These are phyloP conservation scores for Caenorhabditis sp. DNA, from an alignment of 2,888 invertebrate genomes.

Conservation along the genomic window DNA sequence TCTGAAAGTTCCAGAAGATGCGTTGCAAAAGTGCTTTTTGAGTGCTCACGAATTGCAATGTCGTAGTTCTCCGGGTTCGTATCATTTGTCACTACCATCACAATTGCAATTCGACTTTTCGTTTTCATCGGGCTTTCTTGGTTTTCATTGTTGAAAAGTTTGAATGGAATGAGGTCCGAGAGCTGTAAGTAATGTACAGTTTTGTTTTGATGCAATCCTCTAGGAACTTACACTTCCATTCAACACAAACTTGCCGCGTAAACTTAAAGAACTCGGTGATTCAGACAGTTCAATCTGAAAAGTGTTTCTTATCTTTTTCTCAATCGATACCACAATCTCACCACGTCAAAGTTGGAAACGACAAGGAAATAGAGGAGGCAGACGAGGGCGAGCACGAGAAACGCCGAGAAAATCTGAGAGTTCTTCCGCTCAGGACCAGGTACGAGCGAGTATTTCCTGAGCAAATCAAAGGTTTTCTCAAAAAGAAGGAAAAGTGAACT, in stretches of 20 bases:
- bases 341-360: conserved; percentile 10
- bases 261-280: too few relatives aligned
- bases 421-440: conserved; percentile 5
- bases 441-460: conserved; percentile 24
- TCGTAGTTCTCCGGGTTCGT: conserved; percentile 31
- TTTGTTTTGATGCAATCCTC: neutral
- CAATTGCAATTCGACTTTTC: conserved; percentile 22
- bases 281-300: too few relatives aligned
- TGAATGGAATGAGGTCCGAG: conserved; percentile 11
- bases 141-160: neutral
- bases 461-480: neutral
- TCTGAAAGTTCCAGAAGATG: conserved; percentile 21
- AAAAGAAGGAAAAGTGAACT: conserved; percentile 4
- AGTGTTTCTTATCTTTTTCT: too few relatives aligned
- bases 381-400: neutral
- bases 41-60: conserved; percentile 30
- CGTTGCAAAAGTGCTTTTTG: neutral
- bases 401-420: neutral
- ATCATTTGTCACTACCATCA: conserved; percentile 22
- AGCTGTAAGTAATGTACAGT: neutral
- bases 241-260: conserved; percentile 1
- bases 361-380: neutral
- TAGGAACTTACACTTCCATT: conserved; percentile 15
- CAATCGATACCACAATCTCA: neutral
- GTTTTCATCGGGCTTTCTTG: neutral